phyloP scores from a whole-genome alignment of 2,113 vertebrate species.

The Saiga tatarica region DNA sequence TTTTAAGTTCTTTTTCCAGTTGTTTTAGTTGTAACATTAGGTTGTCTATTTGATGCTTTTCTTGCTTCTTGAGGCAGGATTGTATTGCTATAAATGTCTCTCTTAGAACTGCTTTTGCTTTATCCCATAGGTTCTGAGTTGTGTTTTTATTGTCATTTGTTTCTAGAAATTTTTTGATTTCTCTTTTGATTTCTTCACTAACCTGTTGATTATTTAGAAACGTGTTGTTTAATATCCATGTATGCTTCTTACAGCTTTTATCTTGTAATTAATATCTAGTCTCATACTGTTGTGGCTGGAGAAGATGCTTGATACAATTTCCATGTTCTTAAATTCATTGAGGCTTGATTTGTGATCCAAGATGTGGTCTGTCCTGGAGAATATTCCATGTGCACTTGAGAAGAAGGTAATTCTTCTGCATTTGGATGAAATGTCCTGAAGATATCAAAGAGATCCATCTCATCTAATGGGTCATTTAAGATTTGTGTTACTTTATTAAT shows the following conservation, averaged over 20 bases:
- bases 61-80: background rate
- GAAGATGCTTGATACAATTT: background rate
- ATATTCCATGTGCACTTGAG: background rate
- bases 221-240: background rate
- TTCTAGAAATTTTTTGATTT: background rate
- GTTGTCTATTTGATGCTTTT: background rate
- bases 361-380: background rate
- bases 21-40: background rate
- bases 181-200: background rate
- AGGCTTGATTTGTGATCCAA: background rate
- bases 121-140: background rate
- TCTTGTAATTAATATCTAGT: too few species aligned
- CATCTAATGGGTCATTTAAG: background rate
- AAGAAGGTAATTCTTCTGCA: background rate
- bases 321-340: background rate
- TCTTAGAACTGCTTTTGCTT: background rate
- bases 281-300: background rate
- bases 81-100: background rate
- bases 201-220: background rate
- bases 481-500: background rate
- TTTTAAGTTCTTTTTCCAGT: background rate
- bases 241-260: too few species aligned
- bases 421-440: background rate
- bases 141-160: background rate
- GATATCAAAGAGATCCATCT: background rate